These are phyloP conservation scores for Alsophila aescularia DNA, from an alignment of 2,888 invertebrate species.

Conservation along the genomic window DNA sequence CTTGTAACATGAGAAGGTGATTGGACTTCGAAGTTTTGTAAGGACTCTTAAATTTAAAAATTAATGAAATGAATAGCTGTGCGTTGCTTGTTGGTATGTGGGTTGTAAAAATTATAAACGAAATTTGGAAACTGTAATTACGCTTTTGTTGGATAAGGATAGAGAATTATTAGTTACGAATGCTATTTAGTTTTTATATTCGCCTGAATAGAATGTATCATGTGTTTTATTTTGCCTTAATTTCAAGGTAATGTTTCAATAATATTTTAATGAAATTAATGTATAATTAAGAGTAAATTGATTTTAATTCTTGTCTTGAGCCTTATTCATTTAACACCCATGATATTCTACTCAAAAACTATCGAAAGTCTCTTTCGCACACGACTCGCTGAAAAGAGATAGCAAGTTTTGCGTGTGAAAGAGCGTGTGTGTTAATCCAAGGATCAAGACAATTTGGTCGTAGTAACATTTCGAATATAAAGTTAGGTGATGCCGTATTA, in stretches of 20 bases:
- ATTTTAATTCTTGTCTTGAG: conserved; percentile 9
- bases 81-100: conserved; percentile 74
- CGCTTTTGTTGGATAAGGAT: conserved; percentile 70
- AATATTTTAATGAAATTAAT: neutral
- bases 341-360: neutral
- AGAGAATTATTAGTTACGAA: conserved; percentile 71
- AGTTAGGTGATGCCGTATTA: conserved; percentile 65
- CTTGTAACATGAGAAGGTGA: conserved; percentile 79
- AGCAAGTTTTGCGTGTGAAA: neutral
- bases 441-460: conserved; percentile 62
- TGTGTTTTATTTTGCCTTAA: conserved; percentile 13
- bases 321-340: neutral
- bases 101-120: conserved; percentile 65
- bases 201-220: conserved; percentile 36
- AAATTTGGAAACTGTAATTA: conserved; percentile 64
- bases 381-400: neutral
- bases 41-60: conserved; percentile 59
- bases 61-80: conserved; percentile 67
- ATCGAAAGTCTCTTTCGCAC: neutral
- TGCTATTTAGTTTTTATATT: conserved; percentile 61
- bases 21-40: conserved; percentile 68
- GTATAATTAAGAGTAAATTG: neutral
- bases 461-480: conserved; percentile 63
- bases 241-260: conserved; percentile 22
- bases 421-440: conserved; percentile 16